A percentile compares a stretch with the other conserved stretches of the same genome.
These are phyloP conservation scores for Epinotia brunnichana DNA, from an alignment of 2,888 invertebrate species.

Conservation along the genomic window DNA sequence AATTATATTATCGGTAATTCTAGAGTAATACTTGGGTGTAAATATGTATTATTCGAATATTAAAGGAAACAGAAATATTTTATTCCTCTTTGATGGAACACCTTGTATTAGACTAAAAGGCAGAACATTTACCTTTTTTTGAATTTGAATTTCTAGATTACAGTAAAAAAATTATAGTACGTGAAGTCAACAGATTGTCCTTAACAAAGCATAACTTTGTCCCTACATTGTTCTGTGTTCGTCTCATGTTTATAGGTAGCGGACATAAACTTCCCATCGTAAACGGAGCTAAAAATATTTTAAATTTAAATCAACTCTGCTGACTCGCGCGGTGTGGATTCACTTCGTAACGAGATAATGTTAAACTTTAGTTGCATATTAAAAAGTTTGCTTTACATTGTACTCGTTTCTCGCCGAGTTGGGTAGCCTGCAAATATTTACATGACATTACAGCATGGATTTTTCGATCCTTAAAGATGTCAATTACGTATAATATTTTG, in stretches of 20 bases:
- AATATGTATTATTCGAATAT: too few relatives aligned
- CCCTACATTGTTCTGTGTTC: too few relatives aligned
- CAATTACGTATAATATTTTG: too few relatives aligned
- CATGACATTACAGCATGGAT: slow-evolving; percentile 3
- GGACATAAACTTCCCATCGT: slow-evolving; percentile 5
- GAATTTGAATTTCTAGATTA: too few relatives aligned
- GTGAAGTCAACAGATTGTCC: background rate
- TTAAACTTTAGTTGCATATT: slow-evolving; percentile 32
- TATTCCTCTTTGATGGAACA: too few relatives aligned
- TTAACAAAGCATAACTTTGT: slow-evolving; percentile 1
- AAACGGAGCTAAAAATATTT: slow-evolving; percentile 17
- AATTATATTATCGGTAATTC: background rate
- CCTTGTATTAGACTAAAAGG: too few relatives aligned
- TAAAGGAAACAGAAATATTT: too few relatives aligned
- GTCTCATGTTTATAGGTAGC: background rate
- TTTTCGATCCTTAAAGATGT: background rate
- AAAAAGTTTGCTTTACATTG: slow-evolving; percentile 24
- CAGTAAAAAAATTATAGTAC: too few relatives aligned
- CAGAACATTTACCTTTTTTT: too few relatives aligned
- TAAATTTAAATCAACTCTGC: slow-evolving; percentile 27
- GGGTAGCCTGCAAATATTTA: background rate
- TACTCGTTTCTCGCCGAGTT: slow-evolving; percentile 25
- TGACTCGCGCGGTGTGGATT: slow-evolving; percentile 9
- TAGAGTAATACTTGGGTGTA: background rate
- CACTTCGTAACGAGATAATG: slow-evolving; percentile 18